Evolutionary conservation across 2,888 invertebrate species (phyloP).

Genomic region (Agrochola litura): DNA sequence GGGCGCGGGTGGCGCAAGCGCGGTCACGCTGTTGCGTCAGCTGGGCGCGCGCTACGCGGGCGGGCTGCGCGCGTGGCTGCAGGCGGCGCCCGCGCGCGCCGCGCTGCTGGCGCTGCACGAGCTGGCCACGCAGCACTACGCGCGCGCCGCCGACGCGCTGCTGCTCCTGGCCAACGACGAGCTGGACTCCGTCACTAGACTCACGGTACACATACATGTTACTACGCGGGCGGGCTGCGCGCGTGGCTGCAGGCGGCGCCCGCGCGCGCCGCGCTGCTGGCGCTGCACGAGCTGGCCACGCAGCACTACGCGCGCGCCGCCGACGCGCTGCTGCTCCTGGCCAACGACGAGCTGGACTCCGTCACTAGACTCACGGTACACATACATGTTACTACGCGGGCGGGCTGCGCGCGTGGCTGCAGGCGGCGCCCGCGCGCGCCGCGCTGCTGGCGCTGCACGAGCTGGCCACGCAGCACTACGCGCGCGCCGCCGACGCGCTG

Average conservation of each 20-base stretch:
- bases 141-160: conserved; percentile 67
- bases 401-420: conserved; percentile 58
- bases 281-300: conserved; percentile 67
- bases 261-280: conserved; percentile 59
- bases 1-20: conserved; percentile 42
- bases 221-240: conserved; percentile 51
- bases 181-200: conserved; percentile 91
- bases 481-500: conserved; percentile 67
- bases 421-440: conserved; percentile 50
- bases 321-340: conserved; percentile 85
- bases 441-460: conserved; percentile 68
- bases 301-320: conserved; percentile 59
- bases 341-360: conserved; percentile 91
- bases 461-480: conserved; percentile 55
- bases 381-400: conserved; percentile 38
- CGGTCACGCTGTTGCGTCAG: conserved; percentile 54
- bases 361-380: conserved; percentile 92
- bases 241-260: conserved; percentile 60
- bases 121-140: conserved; percentile 55
- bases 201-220: conserved; percentile 87
- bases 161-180: conserved; percentile 91
- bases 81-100: conserved; percentile 50
- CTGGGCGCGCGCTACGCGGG: conserved; percentile 55
- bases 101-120: conserved; percentile 68
- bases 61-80: conserved; percentile 58